These are phyloP conservation scores for Florisuga fusca DNA, from an alignment of 2,797 vertebrate species.

Conservation along the genomic window DNA sequence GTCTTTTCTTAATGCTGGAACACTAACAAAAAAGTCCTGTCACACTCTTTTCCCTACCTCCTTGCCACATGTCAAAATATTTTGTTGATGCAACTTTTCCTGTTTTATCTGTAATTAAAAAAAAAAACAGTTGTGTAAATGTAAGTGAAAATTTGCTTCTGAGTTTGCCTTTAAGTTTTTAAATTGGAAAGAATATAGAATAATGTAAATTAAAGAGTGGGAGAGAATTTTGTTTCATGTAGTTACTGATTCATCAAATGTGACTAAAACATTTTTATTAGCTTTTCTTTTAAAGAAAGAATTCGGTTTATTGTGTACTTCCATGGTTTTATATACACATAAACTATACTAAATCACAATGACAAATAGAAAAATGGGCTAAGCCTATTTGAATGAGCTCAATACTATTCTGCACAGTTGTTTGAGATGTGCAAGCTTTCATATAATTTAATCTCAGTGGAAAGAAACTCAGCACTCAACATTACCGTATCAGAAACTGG, in stretches of 20 bases:
- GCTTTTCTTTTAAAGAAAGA: background rate
- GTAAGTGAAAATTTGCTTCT: background rate
- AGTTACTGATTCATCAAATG: background rate
- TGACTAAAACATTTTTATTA: background rate
- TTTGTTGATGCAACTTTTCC: constrained; percentile 16
- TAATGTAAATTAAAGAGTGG: background rate
- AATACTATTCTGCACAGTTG: background rate
- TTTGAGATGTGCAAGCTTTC: background rate
- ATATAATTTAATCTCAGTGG: background rate
- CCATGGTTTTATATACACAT: background rate
- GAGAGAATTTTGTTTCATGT: background rate
- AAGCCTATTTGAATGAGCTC: background rate
- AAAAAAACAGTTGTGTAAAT: background rate
- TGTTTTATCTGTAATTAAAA: constrained; percentile 75
- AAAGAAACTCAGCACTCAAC: background rate
- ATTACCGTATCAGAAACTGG: no score
- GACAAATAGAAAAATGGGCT: background rate
- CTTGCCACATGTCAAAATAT: constrained; percentile 78
- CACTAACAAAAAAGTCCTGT: background rate
- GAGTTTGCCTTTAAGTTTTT: background rate
- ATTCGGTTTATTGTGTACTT: background rate
- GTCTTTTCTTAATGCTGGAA: background rate
- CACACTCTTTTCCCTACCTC: constrained; percentile 66
- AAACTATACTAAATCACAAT: background rate
- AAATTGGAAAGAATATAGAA: background rate